These are phyloP conservation scores for Bombus turneri DNA, from an alignment of 1,140 invertebrate species.

Conservation along the genomic window DNA sequence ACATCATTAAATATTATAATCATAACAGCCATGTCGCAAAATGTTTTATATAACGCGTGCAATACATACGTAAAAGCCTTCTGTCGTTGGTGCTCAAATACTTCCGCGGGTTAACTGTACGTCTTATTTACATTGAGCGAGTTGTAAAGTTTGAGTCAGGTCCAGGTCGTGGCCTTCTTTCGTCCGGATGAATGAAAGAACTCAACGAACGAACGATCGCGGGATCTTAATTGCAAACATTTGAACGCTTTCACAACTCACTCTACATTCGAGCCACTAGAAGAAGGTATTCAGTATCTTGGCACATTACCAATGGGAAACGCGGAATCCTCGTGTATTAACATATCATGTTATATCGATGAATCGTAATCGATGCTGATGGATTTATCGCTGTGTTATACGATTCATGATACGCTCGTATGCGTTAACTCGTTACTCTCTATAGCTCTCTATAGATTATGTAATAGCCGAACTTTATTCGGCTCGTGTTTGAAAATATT, in stretches of 20 bases:
- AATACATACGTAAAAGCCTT: neutral
- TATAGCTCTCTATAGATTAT: neutral
- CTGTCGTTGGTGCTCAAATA: neutral
- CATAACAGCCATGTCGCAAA: neutral
- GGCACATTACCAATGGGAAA: slow-evolving; percentile 46
- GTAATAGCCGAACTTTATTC: neutral
- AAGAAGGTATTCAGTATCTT: slow-evolving; percentile 11
- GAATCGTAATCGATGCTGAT: slow-evolving; percentile 40
- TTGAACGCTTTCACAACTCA: slow-evolving; percentile 13
- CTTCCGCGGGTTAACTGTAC: neutral
- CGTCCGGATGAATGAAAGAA: slow-evolving; percentile 30
- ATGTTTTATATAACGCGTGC: neutral
- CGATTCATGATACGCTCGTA: slow-evolving; percentile 5
- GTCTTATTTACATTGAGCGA: neutral
- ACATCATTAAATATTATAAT: neutral
- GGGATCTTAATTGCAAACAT: slow-evolving; percentile 35
- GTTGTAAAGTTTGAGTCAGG: slow-evolving; percentile 31
- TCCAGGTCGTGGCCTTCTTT: slow-evolving; percentile 30
- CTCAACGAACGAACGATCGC: neutral
- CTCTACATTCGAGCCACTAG: neutral
- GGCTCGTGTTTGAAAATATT: neutral
- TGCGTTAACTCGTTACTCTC: no score
- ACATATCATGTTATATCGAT: slow-evolving; percentile 41
- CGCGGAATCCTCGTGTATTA: slow-evolving; percentile 31
- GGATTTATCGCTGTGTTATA: slow-evolving; percentile 21